Base-by-base conservation (phyloP, 1,140 invertebrate genomes). In the Phthorimaea operculella region DNA sequence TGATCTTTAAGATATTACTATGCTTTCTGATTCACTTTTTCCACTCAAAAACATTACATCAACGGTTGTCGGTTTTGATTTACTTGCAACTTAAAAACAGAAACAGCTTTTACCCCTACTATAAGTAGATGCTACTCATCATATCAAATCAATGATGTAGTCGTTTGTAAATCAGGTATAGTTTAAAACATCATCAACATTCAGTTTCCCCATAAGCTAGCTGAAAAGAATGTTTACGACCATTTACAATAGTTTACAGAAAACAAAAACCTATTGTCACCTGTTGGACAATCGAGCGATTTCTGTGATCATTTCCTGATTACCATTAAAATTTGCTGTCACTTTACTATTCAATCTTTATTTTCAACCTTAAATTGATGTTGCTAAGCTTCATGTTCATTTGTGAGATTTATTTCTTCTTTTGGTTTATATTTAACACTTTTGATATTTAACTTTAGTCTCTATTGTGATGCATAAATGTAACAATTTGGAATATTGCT, bases 121-220 rank as follows among this genome's bases (percentile, higher is more conserved):
- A 6, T 28, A 4, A 28, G 6, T n/a, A 28, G 21, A 28, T 28
- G 21, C 21, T 28, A 28, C 21, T 28, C 21, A 28, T 4, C 21
- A 28, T 28, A 28, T 28, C 21, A 28, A 28, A 28, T 28, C 21
- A 28, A 28, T 28, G 21, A 28, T 28, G 21, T 28, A 28, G 2
- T 28, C 2, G 21, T 39, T 9, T 39, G 36, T 39, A 68, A 69
- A 72, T 66, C 69, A 70, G 59, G 63, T 66, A 74, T 71, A 69
- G 68, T 72, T 78, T 78, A 78, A 69, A 76, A 64, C 63, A 55
- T 52, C 72, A 74, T 79, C 60, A 79, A 56, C 56, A 45, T 63
- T 67, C 54, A 57, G 63, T 79, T 76, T 79, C 74, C 64, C 74
- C 72, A 74, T 79, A 79, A 78, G 72, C 74, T 76, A 70, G 70